Base-by-base conservation (phyloP, 2,888 invertebrate genomes). In the Meganola albula region DNA sequence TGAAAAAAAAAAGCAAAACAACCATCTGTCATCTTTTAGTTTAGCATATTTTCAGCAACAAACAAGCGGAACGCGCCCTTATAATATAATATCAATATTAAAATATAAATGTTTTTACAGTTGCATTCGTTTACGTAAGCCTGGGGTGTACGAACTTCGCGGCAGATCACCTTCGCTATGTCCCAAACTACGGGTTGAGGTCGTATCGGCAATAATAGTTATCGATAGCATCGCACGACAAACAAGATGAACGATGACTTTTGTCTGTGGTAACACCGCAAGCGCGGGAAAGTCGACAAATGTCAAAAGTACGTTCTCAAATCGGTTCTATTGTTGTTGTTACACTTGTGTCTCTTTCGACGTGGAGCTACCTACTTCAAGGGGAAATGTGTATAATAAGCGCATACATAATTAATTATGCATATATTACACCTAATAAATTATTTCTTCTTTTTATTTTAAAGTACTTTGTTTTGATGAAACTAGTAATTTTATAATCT, bases 181-280 rank as follows among this genome's bases (percentile, higher is more conserved):
- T 77, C 78, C 77, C 77, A 76, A 79, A 75, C 76, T 72, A 63
- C 71, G 64, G 71, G 73, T 74, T 75, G 74, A 80, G 82, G 80
- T 75, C 82, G 64, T 58, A 67, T 64, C 66, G 53, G 61, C 68
- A 72, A 77, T 80, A 77, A 79, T 73, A 75, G 71, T 68, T 70
- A 71, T 74, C 72, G 73, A 78, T 73, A 74, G 60, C 58, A 56
- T 58, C 55, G 41, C 37, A 39, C 46, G 66, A 67, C 75, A 78
- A 75, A 78, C 75, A 78, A 73, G 66, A 67, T 57, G 63, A 57
- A 34, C 56, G 49, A 58, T 59, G 66, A 62, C 64, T 61, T 58
- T 60, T 40, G 27, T 30, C 26, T 31, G 29, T 35, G 39, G 31
- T 31, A 29, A 18, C 48, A 44, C 29, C 55, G 47, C 44, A 49